phyloP scores from a whole-genome alignment of 1,140 invertebrate genomes.

The Drosophila trapezifrons region DNA sequence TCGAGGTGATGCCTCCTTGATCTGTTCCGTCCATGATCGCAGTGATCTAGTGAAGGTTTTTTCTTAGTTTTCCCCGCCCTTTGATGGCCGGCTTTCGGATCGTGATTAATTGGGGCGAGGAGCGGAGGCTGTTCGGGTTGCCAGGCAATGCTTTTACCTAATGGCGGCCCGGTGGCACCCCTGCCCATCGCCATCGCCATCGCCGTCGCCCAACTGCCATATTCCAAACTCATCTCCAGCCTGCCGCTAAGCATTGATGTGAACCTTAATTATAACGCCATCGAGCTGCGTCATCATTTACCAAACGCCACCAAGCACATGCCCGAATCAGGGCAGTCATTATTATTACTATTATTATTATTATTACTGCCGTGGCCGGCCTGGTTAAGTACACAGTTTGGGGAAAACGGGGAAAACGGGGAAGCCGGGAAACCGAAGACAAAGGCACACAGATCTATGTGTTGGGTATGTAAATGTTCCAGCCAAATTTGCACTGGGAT shows the following conservation, averaged over 20 bases:
- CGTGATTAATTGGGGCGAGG: slow-evolving; percentile 63
- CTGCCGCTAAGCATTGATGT: slow-evolving; percentile 49
- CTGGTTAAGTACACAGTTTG: slow-evolving; percentile 20
- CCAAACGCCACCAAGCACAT: slow-evolving; percentile 49
- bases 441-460: neutral
- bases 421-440: too few relatives aligned
- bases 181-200: slow-evolving; percentile 15
- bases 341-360: slow-evolving; percentile 44
- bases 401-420: too few relatives aligned
- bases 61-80: slow-evolving; percentile 33
- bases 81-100: slow-evolving; percentile 52
- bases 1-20: neutral
- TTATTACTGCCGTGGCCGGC: slow-evolving; percentile 15
- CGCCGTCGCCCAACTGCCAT: slow-evolving; percentile 27
- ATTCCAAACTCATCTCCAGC: slow-evolving; percentile 22
- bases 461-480: neutral
- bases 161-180: slow-evolving; percentile 42
- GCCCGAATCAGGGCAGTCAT: slow-evolving; percentile 55
- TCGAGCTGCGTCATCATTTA: slow-evolving; percentile 76
- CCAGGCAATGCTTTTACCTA: slow-evolving; percentile 46
- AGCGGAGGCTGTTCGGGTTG: slow-evolving; percentile 18
- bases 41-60: slow-evolving; percentile 32
- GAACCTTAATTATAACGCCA: slow-evolving; percentile 79
- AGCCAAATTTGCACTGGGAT: neutral
- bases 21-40: neutral